phyloP scores from a whole-genome alignment of 2,888 invertebrate genomes.

The Sepiola atlantica region DNA sequence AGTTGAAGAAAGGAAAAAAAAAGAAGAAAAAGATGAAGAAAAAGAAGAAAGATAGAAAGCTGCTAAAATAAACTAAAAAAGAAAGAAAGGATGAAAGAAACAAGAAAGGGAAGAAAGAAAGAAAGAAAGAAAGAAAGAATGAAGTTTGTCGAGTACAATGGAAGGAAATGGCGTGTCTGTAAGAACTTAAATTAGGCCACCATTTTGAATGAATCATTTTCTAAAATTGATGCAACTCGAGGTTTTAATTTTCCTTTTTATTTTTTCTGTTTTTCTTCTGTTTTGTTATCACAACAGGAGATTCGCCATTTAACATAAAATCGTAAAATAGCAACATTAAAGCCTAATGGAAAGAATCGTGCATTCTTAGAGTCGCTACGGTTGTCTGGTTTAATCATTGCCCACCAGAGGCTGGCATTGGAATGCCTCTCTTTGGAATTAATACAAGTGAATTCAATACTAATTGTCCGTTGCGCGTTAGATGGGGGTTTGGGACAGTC shows the following conservation, averaged over 20 bases:
- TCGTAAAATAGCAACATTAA: neutral
- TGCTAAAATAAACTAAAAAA: too few relatives aligned
- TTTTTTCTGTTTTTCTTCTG: too few relatives aligned
- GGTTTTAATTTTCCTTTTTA: neutral
- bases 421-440: neutral
- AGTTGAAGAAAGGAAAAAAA: too few relatives aligned
- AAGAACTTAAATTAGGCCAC: neutral
- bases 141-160: neutral
- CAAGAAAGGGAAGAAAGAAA: too few relatives aligned
- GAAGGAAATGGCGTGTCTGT: neutral
- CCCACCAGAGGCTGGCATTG: neutral
- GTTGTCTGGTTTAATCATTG: neutral
- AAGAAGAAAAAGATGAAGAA: too few relatives aligned
- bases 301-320: neutral
- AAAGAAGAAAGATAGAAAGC: too few relatives aligned
- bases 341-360: neutral
- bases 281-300: neutral
- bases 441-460: neutral
- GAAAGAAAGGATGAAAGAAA: too few relatives aligned
- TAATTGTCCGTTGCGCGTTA: neutral
- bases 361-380: neutral
- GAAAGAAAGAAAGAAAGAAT: neutral
- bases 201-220: neutral
- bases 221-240: neutral
- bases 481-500: neutral